Conservation (phyloP, 2,888 invertebrate species). For the Apotomis capreana region DNA sequence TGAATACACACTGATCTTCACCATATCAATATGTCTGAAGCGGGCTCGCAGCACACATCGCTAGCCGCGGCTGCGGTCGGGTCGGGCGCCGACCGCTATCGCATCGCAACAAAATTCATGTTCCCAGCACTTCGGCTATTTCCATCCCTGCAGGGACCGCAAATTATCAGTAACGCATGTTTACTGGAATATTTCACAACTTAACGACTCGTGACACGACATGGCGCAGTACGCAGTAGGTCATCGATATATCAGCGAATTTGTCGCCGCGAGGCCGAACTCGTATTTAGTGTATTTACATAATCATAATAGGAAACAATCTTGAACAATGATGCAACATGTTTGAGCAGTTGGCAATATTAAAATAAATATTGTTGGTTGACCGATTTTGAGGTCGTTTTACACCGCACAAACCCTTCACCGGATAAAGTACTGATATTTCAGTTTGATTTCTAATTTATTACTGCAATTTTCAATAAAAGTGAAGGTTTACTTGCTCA, state of each 20-base stretch:
- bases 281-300: constrained; percentile 12
- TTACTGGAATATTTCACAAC: constrained; percentile 6
- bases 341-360: background rate
- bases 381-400: too few species aligned
- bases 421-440: too few species aligned
- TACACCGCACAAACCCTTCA: too few species aligned
- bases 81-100: background rate
- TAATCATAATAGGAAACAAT: constrained; percentile 20
- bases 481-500: too few species aligned
- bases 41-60: background rate
- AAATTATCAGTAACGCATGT: constrained; percentile 15
- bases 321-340: constrained; percentile 4
- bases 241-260: constrained; percentile 29
- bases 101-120: too few species aligned
- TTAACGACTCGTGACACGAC: background rate
- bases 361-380: too few species aligned
- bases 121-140: background rate
- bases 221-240: constrained; percentile 23
- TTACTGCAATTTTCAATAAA: too few species aligned
- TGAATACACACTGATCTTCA: too few species aligned
- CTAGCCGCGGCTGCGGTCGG: background rate
- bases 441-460: too few species aligned
- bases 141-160: constrained; percentile 2
- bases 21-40: too few species aligned
- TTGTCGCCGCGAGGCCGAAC: constrained; percentile 16